Conservation (phyloP, 2,797 vertebrate genomes). For the Pseudomugil gertrudae region DNA sequence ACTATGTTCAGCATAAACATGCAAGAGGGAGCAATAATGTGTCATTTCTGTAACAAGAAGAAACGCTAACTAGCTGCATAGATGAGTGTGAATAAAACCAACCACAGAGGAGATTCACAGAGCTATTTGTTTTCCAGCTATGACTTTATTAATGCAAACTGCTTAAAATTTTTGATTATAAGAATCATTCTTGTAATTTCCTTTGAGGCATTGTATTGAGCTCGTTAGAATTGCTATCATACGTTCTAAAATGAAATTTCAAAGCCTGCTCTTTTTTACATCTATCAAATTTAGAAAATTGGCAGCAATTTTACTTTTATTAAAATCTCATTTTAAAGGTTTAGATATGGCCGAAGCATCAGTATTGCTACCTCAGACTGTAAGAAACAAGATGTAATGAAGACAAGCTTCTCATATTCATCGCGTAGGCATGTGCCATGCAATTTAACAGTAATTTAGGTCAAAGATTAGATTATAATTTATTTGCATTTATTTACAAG, state of each 20-base stretch:
- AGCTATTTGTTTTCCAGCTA: not conserved
- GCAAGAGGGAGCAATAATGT: not conserved
- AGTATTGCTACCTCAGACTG: not conserved
- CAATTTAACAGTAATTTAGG: conserved; percentile 41
- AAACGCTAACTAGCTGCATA: not conserved
- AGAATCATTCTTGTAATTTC: not conserved
- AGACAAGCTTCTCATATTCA: conserved; percentile 23
- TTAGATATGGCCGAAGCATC: not conserved
- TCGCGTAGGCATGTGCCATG: conserved; percentile 4
- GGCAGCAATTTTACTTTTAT: no score
- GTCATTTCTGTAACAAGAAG: not conserved
- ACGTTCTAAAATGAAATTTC: not conserved
- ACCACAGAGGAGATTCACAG: not conserved
- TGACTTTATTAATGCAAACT: not conserved
- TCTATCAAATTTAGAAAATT: no score
- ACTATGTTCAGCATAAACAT: not conserved
- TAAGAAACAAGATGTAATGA: not conserved
- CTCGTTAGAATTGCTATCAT: not conserved
- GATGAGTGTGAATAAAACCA: not conserved
- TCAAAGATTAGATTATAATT: conserved; percentile 48
- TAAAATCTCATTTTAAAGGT: no score
- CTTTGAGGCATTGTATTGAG: not conserved
- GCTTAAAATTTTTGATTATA: not conserved
- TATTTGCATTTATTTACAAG: conserved; percentile 44
- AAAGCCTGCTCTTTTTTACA: not conserved